Evolutionary conservation across 64 coral and sea anemone species (phyloP).

Genomic region (Dendronephthya gigantea): DNA sequence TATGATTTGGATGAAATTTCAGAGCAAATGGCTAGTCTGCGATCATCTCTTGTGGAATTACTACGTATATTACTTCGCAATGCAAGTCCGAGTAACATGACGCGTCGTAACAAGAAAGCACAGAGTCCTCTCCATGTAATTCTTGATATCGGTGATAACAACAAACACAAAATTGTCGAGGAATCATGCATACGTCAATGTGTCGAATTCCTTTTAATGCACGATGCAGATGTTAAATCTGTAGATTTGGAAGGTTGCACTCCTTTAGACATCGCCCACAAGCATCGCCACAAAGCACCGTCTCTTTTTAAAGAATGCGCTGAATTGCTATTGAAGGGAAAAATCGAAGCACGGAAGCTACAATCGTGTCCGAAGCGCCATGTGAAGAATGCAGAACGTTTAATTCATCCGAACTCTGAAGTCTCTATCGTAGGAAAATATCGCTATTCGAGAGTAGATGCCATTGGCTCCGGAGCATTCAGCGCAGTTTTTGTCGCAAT

Average conservation of each 20-base stretch:
- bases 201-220: neutral
- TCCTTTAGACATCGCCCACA: too few species aligned
- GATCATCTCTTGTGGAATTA: neutral
- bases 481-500: neutral
- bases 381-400: neutral
- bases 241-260: too few species aligned
- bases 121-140: neutral
- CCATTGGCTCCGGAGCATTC: neutral
- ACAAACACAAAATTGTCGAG: neutral
- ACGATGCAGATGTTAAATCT: too few species aligned
- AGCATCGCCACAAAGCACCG: too few species aligned
- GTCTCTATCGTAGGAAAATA: neutral
- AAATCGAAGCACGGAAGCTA: neutral
- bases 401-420: neutral
- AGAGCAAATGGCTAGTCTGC: neutral
- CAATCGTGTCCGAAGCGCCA: neutral
- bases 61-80: neutral
- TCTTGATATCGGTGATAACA: neutral
- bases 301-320: neutral
- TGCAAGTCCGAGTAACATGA: neutral
- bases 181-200: neutral
- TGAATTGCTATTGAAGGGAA: neutral
- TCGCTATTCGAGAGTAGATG: neutral
- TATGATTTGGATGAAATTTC: neutral
- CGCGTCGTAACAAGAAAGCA: neutral